Percentiles rank a stretch among this genome's conserved stretches.
Conservation (phyloP, 2,797 vertebrate genomes). For the Graptemys geographica region DNA sequence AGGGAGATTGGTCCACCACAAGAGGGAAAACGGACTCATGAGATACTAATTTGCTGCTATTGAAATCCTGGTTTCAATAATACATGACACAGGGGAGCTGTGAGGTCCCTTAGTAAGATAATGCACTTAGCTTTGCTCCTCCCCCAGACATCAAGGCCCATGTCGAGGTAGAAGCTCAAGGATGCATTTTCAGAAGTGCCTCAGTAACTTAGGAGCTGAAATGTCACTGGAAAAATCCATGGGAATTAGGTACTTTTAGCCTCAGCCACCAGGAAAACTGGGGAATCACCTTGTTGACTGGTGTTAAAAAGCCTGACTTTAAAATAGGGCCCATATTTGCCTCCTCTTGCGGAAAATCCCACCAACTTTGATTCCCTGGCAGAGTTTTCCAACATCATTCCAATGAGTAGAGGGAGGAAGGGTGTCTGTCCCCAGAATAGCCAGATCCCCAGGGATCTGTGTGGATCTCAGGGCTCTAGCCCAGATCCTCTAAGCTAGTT, state of each 20-base stretch:
- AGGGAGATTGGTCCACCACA: background rate
- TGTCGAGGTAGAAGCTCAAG: background rate
- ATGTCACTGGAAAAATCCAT: background rate
- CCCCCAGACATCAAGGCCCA: slow-evolving; percentile 28
- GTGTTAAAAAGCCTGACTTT: background rate
- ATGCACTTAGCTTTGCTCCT: slow-evolving; percentile 62
- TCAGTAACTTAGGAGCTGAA: accelerated
- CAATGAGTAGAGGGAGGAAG: background rate
- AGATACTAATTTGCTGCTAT: slow-evolving; percentile 60
- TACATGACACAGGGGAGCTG: slow-evolving; percentile 56
- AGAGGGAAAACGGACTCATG: slow-evolving; percentile 50
- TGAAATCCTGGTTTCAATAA: slow-evolving; percentile 71
- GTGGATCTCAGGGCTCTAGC: background rate
- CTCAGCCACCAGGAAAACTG: background rate
- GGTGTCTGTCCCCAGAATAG: background rate
- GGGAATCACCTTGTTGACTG: background rate
- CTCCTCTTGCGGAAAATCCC: background rate
- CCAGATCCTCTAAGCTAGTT: background rate
- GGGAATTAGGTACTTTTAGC: background rate
- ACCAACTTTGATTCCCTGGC: accelerated
- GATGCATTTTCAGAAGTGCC: slow-evolving; percentile 26
- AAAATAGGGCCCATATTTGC: background rate
- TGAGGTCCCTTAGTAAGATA: slow-evolving; percentile 34
- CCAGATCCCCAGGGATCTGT: background rate
- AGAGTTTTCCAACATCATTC: no score